These are phyloP conservation scores for Zosterops pallidus DNA, from an alignment of 2,113 vertebrate species.

Conservation along the genomic window DNA sequence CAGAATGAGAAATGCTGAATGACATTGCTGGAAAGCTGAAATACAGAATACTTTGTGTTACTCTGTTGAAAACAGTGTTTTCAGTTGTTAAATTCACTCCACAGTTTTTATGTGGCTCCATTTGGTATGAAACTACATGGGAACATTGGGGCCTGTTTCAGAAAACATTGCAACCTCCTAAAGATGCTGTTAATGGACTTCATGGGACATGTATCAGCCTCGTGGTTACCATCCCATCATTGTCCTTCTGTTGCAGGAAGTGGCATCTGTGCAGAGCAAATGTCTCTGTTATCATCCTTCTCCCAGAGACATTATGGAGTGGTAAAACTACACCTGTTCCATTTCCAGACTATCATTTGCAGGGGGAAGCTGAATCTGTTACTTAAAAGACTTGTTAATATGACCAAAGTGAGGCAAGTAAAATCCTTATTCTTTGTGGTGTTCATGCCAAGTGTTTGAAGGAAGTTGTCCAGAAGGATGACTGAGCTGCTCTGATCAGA, in stretches of 20 bases:
- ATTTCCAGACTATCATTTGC: background rate
- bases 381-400: background rate
- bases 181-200: background rate
- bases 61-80: background rate
- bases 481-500: background rate
- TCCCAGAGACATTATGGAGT: background rate
- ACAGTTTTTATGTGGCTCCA: background rate
- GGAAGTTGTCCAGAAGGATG: background rate
- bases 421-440: background rate
- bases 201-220: background rate
- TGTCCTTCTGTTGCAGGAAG: background rate
- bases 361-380: background rate
- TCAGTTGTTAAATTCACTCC: background rate
- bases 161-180: background rate
- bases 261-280: background rate
- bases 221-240: background rate
- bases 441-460: fast-evolving
- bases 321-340: background rate
- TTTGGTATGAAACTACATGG: background rate
- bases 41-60: background rate
- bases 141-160: background rate
- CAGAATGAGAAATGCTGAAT: background rate
- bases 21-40: background rate
- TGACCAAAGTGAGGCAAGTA: background rate
- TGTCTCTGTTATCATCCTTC: background rate